These are phyloP conservation scores for Mesaphorura yosii DNA, from an alignment of 1,140 invertebrate genomes.

Conservation along the genomic window DNA sequence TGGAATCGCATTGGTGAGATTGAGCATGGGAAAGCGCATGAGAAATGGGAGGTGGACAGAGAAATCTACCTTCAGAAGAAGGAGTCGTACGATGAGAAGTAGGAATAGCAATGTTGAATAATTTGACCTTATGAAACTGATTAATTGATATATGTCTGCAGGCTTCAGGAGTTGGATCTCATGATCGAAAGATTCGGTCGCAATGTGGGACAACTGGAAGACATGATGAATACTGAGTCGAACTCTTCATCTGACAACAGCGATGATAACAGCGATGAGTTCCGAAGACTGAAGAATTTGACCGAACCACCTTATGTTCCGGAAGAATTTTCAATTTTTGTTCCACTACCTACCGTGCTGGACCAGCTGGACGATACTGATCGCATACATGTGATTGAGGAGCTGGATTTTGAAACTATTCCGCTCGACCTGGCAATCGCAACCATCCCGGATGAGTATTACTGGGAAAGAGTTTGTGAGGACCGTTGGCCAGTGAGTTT, in stretches of 20 bases:
- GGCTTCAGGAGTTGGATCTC: too few relatives aligned
- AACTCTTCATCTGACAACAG: background rate
- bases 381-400: conserved; percentile 20
- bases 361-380: conserved; percentile 9
- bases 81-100: background rate
- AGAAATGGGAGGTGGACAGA: conserved; percentile 19
- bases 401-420: conserved; percentile 23
- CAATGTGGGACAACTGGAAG: too few relatives aligned
- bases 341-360: conserved; percentile 3
- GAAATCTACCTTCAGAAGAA: conserved; percentile 2
- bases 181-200: too few relatives aligned
- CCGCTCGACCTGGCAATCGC: conserved; percentile 20
- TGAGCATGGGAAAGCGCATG: conserved; percentile 1
- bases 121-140: background rate
- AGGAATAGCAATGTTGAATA: background rate
- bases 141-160: background rate
- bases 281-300: background rate
- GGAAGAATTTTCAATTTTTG: conserved; percentile 1
- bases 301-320: background rate
- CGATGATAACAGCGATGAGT: conserved; percentile 9
- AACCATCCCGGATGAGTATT: conserved; percentile 27
- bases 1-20: conserved; percentile 1
- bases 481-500: conserved; percentile 12
- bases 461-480: conserved; percentile 19
- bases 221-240: too few relatives aligned